Percentiles rank a stretch among this genome's conserved stretches.
Evolutionary conservation across 1,140 invertebrate genomes (phyloP).

Genomic region (Sarcophaga peregrina): DNA sequence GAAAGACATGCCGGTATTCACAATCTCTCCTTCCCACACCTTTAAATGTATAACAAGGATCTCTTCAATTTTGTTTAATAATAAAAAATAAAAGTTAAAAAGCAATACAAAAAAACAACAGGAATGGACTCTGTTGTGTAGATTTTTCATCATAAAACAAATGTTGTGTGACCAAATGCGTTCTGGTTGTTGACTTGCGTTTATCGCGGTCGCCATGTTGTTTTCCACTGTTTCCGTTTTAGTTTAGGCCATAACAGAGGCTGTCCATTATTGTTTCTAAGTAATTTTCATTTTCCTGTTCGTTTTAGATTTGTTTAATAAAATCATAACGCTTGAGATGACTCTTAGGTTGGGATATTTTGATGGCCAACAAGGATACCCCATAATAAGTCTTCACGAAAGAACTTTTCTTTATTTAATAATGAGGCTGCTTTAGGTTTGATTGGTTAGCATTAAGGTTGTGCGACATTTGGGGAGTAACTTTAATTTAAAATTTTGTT

Average conservation of each 20-base stretch:
- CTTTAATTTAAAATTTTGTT: too few relatives aligned
- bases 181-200: conserved; percentile 33
- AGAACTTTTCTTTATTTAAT: too few relatives aligned
- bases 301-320: conserved; percentile 35
- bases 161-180: conserved; percentile 34
- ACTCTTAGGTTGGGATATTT: too few relatives aligned
- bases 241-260: not conserved
- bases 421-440: too few relatives aligned
- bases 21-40: not conserved
- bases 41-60: conserved; percentile 24
- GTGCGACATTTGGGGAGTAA: too few relatives aligned
- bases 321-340: not conserved
- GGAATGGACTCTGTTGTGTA: not conserved
- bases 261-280: conserved; percentile 16
- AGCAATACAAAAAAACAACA: not conserved
- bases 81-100: conserved; percentile 21
- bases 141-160: conserved; percentile 37
- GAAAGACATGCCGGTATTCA: not conserved
- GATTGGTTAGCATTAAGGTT: too few relatives aligned
- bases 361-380: too few relatives aligned
- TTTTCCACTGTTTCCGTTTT: not conserved
- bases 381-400: too few relatives aligned
- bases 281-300: conserved; percentile 37
- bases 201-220: conserved; percentile 19
- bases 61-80: conserved; percentile 11